Percentiles rank a stretch among this genome's conserved stretches.
phyloP scores from a whole-genome alignment of 2,113 vertebrate species.

The Oryzias celebensis region DNA sequence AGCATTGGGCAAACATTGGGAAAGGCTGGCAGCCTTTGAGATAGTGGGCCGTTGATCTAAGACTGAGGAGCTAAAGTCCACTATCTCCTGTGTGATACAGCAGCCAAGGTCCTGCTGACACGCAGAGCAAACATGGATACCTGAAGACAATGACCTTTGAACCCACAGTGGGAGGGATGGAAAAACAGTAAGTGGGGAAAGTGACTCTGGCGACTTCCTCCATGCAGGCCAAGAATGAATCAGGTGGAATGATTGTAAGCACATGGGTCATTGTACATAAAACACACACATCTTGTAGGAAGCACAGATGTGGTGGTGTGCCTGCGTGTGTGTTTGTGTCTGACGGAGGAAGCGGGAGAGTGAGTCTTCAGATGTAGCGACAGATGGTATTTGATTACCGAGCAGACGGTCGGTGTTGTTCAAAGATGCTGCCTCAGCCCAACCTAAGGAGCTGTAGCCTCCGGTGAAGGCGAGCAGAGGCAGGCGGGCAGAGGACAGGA shows the following conservation, averaged over 20 bases:
- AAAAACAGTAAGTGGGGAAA: conserved; percentile 70
- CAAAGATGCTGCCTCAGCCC: conserved; percentile 98
- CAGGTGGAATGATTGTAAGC: conserved; percentile 69
- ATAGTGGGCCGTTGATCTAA: conserved; percentile 78
- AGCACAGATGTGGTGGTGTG: conserved; percentile 64
- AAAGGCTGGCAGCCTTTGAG: conserved; percentile 74
- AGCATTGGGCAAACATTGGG: conserved; percentile 76
- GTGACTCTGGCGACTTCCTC: conserved; percentile 62
- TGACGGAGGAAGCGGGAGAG: conserved; percentile 57
- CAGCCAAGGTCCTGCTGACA: conserved; percentile 74
- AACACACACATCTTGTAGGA: conserved; percentile 33
- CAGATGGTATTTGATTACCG: conserved; percentile 99
- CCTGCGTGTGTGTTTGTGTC: conserved; percentile 22
- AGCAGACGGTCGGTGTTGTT: conserved; percentile 99
- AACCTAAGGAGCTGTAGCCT: conserved; percentile 89
- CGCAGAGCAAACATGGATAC: conserved; percentile 74
- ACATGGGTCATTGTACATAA: conserved; percentile 61
- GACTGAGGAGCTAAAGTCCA: conserved; percentile 71
- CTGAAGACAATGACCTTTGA: conserved; percentile 78
- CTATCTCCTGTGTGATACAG: conserved; percentile 69
- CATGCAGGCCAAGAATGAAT: conserved; percentile 66
- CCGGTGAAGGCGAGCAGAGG: conserved; percentile 82
- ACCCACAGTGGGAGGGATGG: conserved; percentile 34
- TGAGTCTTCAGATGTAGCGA: conserved; percentile 98
- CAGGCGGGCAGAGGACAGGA: conserved; percentile 58